phyloP scores from a whole-genome alignment of 2,797 vertebrate species.

The Sebastes cheni region DNA sequence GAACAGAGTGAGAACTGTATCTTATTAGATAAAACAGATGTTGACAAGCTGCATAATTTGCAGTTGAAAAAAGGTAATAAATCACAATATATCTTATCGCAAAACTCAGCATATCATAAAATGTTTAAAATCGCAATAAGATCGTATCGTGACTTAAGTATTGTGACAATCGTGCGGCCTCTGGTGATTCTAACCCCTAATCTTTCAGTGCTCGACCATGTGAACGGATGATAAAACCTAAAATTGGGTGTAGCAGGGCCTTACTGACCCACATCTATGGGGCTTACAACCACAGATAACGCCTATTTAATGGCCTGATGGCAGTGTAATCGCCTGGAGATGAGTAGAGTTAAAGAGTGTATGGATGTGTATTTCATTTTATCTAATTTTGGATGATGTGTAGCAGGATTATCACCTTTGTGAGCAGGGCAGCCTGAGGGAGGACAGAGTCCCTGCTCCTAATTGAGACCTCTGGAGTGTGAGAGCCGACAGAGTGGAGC shows the following conservation, averaged over 20 bases:
- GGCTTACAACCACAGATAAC: neutral
- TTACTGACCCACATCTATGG: neutral
- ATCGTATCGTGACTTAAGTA: neutral
- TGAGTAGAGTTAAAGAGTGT: neutral
- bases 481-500: slow-evolving; percentile 68
- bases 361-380: neutral
- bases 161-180: neutral
- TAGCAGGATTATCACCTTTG: slow-evolving; percentile 56
- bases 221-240: neutral
- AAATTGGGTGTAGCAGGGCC: neutral
- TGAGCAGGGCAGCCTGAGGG: slow-evolving; percentile 44
- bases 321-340: neutral
- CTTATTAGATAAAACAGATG: too few species aligned
- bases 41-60: too few species aligned
- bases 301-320: neutral
- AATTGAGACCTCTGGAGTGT: slow-evolving; percentile 71
- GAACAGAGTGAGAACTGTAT: too few species aligned
- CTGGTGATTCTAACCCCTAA: neutral
- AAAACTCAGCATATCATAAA: too few species aligned
- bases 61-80: too few species aligned
- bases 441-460: slow-evolving; percentile 53
- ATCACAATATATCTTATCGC: too few species aligned
- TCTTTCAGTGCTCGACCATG: neutral
- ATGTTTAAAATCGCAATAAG: too few species aligned
- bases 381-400: slow-evolving; percentile 35